Evolutionary conservation across 2,113 vertebrate species (phyloP), one percentile per base, ranked within the genome.

Genomic region (Polypterus bichir): DNA sequence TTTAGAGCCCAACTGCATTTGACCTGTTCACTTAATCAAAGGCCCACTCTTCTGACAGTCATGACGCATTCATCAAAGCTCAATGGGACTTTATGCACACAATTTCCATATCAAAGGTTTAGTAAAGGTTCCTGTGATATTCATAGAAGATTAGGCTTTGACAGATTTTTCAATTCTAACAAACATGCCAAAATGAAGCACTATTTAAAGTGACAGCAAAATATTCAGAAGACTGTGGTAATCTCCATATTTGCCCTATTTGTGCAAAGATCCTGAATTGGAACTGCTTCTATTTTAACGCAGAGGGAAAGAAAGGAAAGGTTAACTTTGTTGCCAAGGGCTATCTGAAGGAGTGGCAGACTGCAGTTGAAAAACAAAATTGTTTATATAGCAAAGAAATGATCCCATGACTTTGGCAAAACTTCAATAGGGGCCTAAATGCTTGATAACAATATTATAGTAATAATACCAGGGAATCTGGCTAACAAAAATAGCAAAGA

Each of bases 1-100:
- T 6, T 59, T 60, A 74, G 69, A 66, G 69, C 73, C 70, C 63
- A 66, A 75, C 74, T 73, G 65, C 66, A 73, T 62, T 57, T 61
- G 66, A 65, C 67, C 62, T 70, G 74, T 63, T 11, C 62, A 69
- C 70, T 78, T 83, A 72, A 81, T 82, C 78, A 77, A 75, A 76
- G 62, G 70, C 64, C 56, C 4, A 44, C 69, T 77, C 63, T 45
- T 76, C 75, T 69, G 71, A 71, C 70, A 72, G 64, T 75, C 70
- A 62, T 76, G 70, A 66, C 64, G 68, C 72, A 77, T 74, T 79
- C 72, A 64, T 77, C 74, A 80, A 71, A 82, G 68, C 72, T 71
- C 77, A 70, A 65, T 47, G 74, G 77, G 72, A 71, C 49, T 69
- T 68, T 73, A 65, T 70, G 66, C 44, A 62, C 70, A 64, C 68